A percentile compares a stretch with the other conserved stretches of the same genome.
Conservation (phyloP, 2,888 invertebrate genomes). For the Pristionchus maxplancki region DNA sequence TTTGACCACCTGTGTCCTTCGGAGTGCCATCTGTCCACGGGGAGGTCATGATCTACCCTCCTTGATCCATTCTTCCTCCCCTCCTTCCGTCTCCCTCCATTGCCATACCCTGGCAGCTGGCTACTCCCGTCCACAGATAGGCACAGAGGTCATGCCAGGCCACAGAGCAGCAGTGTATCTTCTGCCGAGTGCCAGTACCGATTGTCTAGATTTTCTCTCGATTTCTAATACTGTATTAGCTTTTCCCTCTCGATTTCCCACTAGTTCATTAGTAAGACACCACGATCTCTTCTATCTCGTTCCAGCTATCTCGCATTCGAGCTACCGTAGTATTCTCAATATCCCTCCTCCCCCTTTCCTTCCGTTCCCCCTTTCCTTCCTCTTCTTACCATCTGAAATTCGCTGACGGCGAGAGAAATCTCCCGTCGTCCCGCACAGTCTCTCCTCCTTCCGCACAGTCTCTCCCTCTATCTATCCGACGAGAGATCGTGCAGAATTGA, state of each 20-base stretch:
- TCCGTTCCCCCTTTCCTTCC: slow-evolving; percentile 38
- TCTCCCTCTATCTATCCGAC: neutral
- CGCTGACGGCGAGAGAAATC: neutral
- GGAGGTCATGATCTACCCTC: slow-evolving; percentile 19
- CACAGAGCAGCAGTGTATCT: neutral
- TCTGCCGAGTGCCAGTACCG: neutral
- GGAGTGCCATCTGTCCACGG: neutral
- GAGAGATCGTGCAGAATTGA: neutral
- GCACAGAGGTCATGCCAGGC: slow-evolving; percentile 26
- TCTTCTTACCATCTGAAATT: neutral
- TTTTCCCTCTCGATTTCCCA: too few relatives aligned
- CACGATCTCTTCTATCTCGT: neutral
- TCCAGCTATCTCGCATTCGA: neutral
- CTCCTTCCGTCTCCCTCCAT: neutral
- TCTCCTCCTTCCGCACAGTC: neutral
- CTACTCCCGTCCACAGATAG: neutral
- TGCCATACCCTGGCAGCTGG: neutral
- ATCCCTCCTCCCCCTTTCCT: slow-evolving; percentile 32
- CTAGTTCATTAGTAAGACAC: too few relatives aligned
- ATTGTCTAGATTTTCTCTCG: neutral
- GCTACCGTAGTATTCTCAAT: slow-evolving; percentile 48
- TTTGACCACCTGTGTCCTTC: slow-evolving; percentile 11
- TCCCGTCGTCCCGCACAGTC: neutral
- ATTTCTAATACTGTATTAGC: too few relatives aligned
- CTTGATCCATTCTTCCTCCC: neutral